Percentiles rank a stretch among this genome's conserved stretches.
Evolutionary conservation across 2,888 invertebrate genomes (phyloP).

Genomic region (Drosophila flavopinicola): DNA sequence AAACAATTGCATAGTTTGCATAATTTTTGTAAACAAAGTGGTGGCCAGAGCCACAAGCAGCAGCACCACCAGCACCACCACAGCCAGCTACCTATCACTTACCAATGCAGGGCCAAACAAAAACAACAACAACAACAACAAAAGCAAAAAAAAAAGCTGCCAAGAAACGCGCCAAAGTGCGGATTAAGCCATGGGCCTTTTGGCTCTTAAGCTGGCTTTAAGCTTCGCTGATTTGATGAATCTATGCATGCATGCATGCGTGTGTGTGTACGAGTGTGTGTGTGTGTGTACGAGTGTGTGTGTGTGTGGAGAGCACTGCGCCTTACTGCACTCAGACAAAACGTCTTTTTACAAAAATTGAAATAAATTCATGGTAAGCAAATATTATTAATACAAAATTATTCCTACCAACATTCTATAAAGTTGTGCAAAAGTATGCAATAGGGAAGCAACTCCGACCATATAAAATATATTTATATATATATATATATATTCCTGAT

Average conservation of each 20-base stretch:
- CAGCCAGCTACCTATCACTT: constrained; percentile 9
- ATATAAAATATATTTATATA: too few species aligned
- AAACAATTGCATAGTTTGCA: constrained; percentile 77
- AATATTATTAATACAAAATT: too few species aligned
- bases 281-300: neutral
- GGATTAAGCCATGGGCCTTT: constrained; percentile 60
- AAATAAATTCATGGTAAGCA: too few species aligned
- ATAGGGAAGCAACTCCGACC: too few species aligned
- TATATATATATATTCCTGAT: too few species aligned
- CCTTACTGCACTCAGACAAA: neutral
- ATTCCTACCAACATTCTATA: too few species aligned
- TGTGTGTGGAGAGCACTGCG: neutral
- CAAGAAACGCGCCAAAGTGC: constrained; percentile 75
- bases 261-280: neutral
- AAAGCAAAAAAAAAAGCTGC: too few species aligned
- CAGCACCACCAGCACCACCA: constrained; percentile 3
- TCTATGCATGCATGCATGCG: neutral
- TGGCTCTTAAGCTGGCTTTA: constrained; percentile 52
- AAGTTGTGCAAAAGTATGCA: too few species aligned
- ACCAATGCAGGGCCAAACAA: neutral
- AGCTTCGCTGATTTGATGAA: constrained; percentile 64
- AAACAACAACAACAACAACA: too few species aligned
- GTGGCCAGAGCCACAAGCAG: constrained; percentile 17
- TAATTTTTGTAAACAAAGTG: constrained; percentile 76
- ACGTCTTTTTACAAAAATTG: too few species aligned